A percentile compares a stretch with the other conserved stretches of the same genome.
Evolutionary conservation across 1,140 invertebrate genomes (phyloP).

Genomic region (Hycleus phaleratus): DNA sequence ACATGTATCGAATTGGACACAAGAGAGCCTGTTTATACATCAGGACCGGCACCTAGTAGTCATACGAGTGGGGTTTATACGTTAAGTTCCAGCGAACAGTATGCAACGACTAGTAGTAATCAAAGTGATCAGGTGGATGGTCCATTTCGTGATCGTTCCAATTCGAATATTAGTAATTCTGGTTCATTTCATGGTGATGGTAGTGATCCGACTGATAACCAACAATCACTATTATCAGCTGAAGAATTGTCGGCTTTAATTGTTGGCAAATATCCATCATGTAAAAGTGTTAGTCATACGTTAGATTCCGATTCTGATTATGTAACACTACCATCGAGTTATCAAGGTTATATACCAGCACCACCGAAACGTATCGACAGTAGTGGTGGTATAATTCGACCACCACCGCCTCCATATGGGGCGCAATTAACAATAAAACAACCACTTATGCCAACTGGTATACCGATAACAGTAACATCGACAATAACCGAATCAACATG

Average conservation of each 20-base stretch:
- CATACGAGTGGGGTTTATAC: slow-evolving; percentile 74
- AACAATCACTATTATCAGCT: slow-evolving; percentile 65
- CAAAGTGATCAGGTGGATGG: slow-evolving; percentile 48
- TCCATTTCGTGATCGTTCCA: slow-evolving; percentile 55
- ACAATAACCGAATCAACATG: slow-evolving; percentile 5
- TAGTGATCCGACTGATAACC: slow-evolving; percentile 70
- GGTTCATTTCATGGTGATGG: slow-evolving; percentile 77
- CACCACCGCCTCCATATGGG: slow-evolving; percentile 45
- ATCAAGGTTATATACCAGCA: slow-evolving; percentile 53
- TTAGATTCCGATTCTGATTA: slow-evolving; percentile 84
- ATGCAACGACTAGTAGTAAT: slow-evolving; percentile 27
- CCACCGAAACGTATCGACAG: slow-evolving; percentile 58
- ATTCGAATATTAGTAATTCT: slow-evolving; percentile 65
- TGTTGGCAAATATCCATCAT: slow-evolving; percentile 69
- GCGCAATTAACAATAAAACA: slow-evolving; percentile 32
- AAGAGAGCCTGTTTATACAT: slow-evolving; percentile 42
- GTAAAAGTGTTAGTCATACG: slow-evolving; percentile 71
- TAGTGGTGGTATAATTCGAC: slow-evolving; percentile 32
- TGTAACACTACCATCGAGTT: slow-evolving; percentile 68
- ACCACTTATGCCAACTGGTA: background rate
- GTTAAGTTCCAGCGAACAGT: slow-evolving; percentile 59
- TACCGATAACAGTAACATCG: background rate
- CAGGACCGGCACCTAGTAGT: slow-evolving; percentile 51
- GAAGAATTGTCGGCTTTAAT: slow-evolving; percentile 75
- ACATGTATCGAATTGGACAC: slow-evolving; percentile 43